Evolutionary conservation across 2,113 vertebrate species (phyloP), one percentile per base, ranked within the genome.

Genomic region (Nycticebus coucang): DNA sequence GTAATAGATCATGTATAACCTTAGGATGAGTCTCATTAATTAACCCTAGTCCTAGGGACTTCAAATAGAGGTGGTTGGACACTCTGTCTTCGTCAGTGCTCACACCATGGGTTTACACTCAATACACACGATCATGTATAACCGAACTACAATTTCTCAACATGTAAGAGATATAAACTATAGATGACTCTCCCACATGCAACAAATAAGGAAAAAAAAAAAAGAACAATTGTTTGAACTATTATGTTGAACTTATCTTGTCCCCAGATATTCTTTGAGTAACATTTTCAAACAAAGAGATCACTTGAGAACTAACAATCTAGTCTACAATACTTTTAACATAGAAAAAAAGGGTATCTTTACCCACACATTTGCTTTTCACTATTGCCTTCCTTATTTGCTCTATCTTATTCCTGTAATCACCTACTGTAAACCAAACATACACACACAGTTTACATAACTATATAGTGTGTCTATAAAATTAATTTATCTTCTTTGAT

Each of bases 1-100:
- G 99, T 99, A 99, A 99, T 99, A 99, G 99, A 99, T 99, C 99
- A 99, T 99, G 99, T 99, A 97, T 98, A 99, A 99, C 98, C 98
- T 98, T 98, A 99, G 99, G 99, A 99, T 99, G 98, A 99, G 98
- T 98, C 99, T 99, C 99, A 99, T 99, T 99, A 99, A 99, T 99
- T 99, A 99, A 99, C 98, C 98, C 97, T 35, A 98, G 96, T 99
- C 99, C 99, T 98, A 98, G 98, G 99, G 99, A 99, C 98, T 98
- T 99, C 97, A 98, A 98, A 98, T 98, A 98, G 98, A 98, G 97
- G 97, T 98, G 98, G 98, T 98, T 98, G 98, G 99, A 98, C 98
- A 98, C 99, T 99, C 99, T 98, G 98, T 99, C 99, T 99, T 98
- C 99, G 99, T 99, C 99, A 99, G 98, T 71, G 1, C 97, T 96